phyloP scores from a whole-genome alignment of 2,797 vertebrate genomes.

The Neopelma chrysocephalum region DNA sequence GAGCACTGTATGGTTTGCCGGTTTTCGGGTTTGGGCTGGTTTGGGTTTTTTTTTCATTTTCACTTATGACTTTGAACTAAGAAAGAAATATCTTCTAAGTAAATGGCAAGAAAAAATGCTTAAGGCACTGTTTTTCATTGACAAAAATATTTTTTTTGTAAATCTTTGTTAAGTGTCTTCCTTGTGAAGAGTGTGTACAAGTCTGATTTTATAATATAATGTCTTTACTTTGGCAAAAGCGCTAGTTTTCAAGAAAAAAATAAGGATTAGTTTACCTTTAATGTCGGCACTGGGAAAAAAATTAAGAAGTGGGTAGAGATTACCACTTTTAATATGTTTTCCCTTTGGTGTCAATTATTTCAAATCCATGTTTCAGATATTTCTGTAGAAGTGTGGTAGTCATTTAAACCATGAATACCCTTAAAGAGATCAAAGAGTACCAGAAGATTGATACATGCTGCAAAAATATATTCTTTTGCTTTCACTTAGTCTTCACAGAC shows the following conservation, averaged over 20 bases:
- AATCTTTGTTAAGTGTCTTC: neutral
- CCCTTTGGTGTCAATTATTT: conserved; percentile 79
- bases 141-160: neutral
- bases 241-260: conserved; percentile 49
- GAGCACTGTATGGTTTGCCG: neutral
- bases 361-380: conserved; percentile 70
- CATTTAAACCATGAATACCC: conserved; percentile 70
- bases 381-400: conserved; percentile 67
- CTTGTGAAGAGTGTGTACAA: neutral
- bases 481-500: conserved; percentile 48
- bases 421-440: conserved; percentile 74
- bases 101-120: neutral
- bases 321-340: conserved; percentile 70
- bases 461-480: conserved; percentile 62
- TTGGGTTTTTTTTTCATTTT: neutral
- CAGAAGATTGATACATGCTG: conserved; percentile 65
- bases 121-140: neutral
- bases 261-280: conserved; percentile 60
- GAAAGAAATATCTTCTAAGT: neutral
- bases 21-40: neutral
- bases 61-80: neutral
- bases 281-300: conserved; percentile 29
- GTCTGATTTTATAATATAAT: neutral
- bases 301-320: conserved; percentile 49
- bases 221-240: conserved; percentile 23